These are phyloP conservation scores for Calliopum simillimum DNA, from an alignment of 2,888 invertebrate genomes.

Conservation along the genomic window DNA sequence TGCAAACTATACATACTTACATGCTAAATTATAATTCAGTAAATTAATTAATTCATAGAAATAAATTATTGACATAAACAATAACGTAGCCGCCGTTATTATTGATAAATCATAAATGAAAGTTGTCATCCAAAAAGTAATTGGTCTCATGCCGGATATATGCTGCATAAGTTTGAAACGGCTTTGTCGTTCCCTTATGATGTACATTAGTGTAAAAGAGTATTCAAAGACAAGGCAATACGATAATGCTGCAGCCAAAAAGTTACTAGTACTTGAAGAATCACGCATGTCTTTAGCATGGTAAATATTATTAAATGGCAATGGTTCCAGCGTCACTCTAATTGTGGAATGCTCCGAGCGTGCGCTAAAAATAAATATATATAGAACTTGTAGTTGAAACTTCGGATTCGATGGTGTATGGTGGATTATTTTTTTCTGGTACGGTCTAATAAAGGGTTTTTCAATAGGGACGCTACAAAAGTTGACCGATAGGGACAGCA, in stretches of 20 bases:
- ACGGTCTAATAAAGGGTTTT: too few species aligned
- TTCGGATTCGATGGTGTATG: too few species aligned
- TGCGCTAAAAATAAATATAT: neutral
- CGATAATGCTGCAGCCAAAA: constrained; percentile 45
- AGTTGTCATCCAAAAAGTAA: constrained; percentile 31
- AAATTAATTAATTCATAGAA: neutral
- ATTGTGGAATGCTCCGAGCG: constrained; percentile 45
- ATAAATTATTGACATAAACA: neutral
- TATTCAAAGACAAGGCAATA: constrained; percentile 45
- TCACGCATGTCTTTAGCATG: neutral
- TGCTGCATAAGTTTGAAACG: constrained; percentile 47
- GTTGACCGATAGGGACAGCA: too few species aligned
- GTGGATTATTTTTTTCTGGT: too few species aligned
- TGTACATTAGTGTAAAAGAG: constrained; percentile 33
- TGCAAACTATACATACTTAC: constrained; percentile 31
- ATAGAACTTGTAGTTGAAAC: too few species aligned
- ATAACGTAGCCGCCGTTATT: neutral
- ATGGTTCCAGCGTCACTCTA: constrained; percentile 45
- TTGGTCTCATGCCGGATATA: constrained; percentile 45
- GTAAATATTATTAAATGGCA: constrained; percentile 39
- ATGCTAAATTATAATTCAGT: neutral
- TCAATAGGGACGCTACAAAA: too few species aligned
- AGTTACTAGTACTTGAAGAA: constrained; percentile 37
- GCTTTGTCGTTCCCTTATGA: constrained; percentile 37
- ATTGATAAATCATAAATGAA: constrained; percentile 35